These are phyloP conservation scores for Hypselothyrea guttata DNA, from an alignment of 2,888 invertebrate species.

Conservation along the genomic window DNA sequence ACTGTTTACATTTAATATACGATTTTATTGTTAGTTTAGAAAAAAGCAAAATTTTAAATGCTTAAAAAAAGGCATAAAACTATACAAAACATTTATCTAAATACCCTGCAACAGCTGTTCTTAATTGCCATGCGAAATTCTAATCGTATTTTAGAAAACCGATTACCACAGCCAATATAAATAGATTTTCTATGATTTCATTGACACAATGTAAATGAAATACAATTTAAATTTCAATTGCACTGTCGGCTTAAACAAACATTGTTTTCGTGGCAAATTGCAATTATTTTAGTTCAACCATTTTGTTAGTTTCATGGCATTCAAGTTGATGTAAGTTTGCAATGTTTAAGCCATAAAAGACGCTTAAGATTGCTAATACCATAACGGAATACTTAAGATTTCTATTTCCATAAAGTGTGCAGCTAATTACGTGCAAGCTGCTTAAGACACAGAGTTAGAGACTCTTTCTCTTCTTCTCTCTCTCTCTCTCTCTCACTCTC, in stretches of 20 bases:
- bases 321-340: conserved; percentile 6
- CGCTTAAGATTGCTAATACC: conserved; percentile 19
- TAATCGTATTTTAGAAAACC: conserved; percentile 2
- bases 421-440: conserved; percentile 70
- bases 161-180: background rate
- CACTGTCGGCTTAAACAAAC: conserved; percentile 20
- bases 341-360: conserved; percentile 1
- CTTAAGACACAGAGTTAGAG: conserved; percentile 25
- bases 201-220: conserved; percentile 16
- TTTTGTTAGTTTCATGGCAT: too few relatives aligned
- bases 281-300: too few relatives aligned
- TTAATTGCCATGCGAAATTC: too few relatives aligned
- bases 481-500: background rate
- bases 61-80: too few relatives aligned
- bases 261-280: background rate
- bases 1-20: too few relatives aligned
- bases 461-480: background rate
- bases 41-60: too few relatives aligned
- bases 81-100: too few relatives aligned
- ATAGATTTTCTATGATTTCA: conserved; percentile 15
- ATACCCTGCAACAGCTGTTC: too few relatives aligned
- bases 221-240: conserved; percentile 14
- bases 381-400: background rate
- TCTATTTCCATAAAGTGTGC: conserved; percentile 67
- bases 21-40: too few relatives aligned